A percentile compares a stretch with the other conserved stretches of the same genome.
Conservation (phyloP, 2,113 vertebrate species). For the Delphinapterus leucas region DNA sequence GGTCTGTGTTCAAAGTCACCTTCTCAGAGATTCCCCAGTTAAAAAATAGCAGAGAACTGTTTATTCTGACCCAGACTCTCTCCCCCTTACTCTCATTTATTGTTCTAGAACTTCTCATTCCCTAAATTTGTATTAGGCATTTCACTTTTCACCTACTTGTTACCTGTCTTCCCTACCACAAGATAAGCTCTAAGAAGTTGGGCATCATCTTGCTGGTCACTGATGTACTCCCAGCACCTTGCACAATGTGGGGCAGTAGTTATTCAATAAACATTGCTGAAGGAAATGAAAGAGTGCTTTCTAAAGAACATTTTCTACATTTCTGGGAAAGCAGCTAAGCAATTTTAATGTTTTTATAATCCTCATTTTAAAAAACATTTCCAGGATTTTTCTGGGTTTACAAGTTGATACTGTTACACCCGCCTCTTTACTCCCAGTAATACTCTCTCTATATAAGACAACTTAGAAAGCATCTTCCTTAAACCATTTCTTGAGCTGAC, state of each 20-base stretch:
- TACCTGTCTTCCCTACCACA: not conserved
- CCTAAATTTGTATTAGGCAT: not conserved
- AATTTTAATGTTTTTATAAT: not conserved
- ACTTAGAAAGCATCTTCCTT: not conserved
- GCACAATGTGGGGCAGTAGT: accelerated
- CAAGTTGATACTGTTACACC: not conserved
- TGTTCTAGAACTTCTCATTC: not conserved
- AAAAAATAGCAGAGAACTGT: not conserved
- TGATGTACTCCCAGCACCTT: not conserved
- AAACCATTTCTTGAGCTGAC: not conserved
- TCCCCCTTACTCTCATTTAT: not conserved
- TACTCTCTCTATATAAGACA: not conserved
- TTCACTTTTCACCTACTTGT: not conserved
- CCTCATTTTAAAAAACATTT: not conserved
- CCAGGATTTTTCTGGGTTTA: not conserved
- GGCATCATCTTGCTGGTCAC: not conserved
- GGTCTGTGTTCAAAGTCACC: not conserved
- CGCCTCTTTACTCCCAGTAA: not conserved
- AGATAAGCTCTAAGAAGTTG: not conserved
- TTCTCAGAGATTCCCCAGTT: not conserved
- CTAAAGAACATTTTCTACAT: not conserved
- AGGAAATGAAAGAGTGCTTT: not conserved
- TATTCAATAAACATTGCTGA: not conserved
- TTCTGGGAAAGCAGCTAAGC: not conserved
- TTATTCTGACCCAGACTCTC: not conserved